Evolutionary conservation across 2,797 vertebrate species (phyloP), one percentile per base, ranked within the genome.

Genomic region (Holocentrus rufus): DNA sequence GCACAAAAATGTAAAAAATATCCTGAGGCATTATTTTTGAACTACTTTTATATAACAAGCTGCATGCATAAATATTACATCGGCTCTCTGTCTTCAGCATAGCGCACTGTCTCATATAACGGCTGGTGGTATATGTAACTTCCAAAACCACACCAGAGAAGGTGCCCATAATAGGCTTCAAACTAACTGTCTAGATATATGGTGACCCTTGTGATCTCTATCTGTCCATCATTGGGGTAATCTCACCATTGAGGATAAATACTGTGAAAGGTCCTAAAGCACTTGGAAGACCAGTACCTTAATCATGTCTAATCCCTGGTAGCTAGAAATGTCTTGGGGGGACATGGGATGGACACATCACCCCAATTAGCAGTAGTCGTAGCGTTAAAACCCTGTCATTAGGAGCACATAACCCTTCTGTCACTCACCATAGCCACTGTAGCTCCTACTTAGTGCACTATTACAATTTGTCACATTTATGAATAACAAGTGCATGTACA

Each of bases 331-430:
- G 87, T 91, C 86, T 92, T 90, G 58, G 76, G 83, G 85, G 88
- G 87, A 88, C 85, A 87, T 14, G 1, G 84, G 86, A 90, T 31
- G 85, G 86, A 87, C 88, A 89, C 84, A 83, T 93, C 89, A 90
- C 91, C 89, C 87, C 90, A 93, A 92, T 92, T 93, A 91, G 90
- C 82, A 44, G 85, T 52, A 82, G 81, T 87, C 83, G 72, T 81
- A 71, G 88, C 87, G 87, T 88, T 90, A 85, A 91, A 90, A 88
- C 84, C 84, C 85, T 82, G 77, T 92, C 89, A 92, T 90, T 91
- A 87, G 71, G 77, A 82, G 69, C 82, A 79, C 69, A 80, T 88
- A 91, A 91, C 90, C 90, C 87, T 73, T 77, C 84, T 88, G 88
- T 92, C 90, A 91, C 69, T 90, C 89, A 88, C 3, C 59, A 7